Conservation (phyloP, 2,888 invertebrate species). For the Epirrita christyi region DNA sequence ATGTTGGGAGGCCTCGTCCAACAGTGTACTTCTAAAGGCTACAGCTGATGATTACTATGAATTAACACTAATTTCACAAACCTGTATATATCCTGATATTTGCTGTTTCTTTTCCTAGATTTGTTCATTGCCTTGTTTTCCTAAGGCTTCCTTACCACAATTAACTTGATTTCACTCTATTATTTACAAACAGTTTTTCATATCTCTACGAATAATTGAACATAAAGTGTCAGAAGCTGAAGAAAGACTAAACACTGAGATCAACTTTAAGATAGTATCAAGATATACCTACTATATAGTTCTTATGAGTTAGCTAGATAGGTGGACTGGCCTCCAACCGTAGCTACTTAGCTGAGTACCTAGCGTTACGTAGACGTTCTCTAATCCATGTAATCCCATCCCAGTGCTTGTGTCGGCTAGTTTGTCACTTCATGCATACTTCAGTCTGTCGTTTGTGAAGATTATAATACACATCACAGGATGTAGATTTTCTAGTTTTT, state of each 20-base stretch:
- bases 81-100: conserved; percentile 56
- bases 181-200: too few species aligned
- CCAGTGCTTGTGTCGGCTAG: conserved; percentile 44
- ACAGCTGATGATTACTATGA: too few species aligned
- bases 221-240: conserved; percentile 40
- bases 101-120: conserved; percentile 53
- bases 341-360: not conserved
- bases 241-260: conserved; percentile 48
- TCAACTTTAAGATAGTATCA: conserved; percentile 46
- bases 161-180: too few species aligned
- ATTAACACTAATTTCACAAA: conserved; percentile 42
- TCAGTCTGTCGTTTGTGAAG: not conserved
- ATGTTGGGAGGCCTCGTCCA: too few species aligned
- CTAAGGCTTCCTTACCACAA: not conserved
- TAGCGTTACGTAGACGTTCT: conserved; percentile 38
- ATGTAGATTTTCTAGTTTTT: not conserved
- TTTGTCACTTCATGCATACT: conserved; percentile 37
- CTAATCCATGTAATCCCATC: conserved; percentile 34
- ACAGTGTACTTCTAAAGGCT: too few species aligned
- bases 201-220: too few species aligned
- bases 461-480: too few species aligned
- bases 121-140: conserved; percentile 61
- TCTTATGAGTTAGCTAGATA: not conserved
- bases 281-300: conserved; percentile 16
- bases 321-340: not conserved